Base-by-base conservation (phyloP, 2,113 vertebrate genomes). In the Eublepharis macularius region DNA sequence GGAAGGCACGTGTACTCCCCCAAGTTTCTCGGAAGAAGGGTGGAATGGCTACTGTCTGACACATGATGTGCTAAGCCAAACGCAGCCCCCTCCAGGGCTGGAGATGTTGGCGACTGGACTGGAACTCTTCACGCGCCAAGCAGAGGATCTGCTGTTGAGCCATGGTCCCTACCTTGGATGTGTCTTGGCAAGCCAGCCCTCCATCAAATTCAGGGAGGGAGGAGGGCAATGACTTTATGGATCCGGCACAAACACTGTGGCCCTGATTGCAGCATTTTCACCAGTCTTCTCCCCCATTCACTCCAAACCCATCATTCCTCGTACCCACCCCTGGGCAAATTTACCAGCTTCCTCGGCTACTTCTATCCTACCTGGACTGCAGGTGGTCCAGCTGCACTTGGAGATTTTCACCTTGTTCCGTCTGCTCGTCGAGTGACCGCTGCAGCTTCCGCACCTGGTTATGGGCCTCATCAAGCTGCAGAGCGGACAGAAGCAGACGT, bases 301-400 rank as follows among this genome's bases (percentile, higher is more conserved):
- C n/a, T 43, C 21, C n/a, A 3, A 0, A 2, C 9, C 26, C 60
- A 19, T 34, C 29, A 0, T 4, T 1, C 47, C 1, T 39, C 21
- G 21, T 45, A 14, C 19, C 49, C 39, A 4, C 63, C 26, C 43
- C 19, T 41, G 2, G 1, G 36, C 34, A 26, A 5, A 45, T 19
- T 13, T 60, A 24, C 39, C 36, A 1, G 75, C 60, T 32, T 34
- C 51, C n/a, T 26, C 63, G 85, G 83, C 74, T 17, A 39, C 10
- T 73, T 84, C 63, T 75, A 79, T 54, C 91, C 89, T 92, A 98
- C 98, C 98, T 97, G 89, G 98, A 98, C 91, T 98, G 98, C 74
- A 98, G 91, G 65, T 98, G 98, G 85, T 98, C 98, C 90, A 98
- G 92, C 81, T 98, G 98, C 19, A 98, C 98, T 83, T 98, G 98